Base-by-base conservation (phyloP, 2,113 vertebrate species). In the Polypterus bichir region DNA sequence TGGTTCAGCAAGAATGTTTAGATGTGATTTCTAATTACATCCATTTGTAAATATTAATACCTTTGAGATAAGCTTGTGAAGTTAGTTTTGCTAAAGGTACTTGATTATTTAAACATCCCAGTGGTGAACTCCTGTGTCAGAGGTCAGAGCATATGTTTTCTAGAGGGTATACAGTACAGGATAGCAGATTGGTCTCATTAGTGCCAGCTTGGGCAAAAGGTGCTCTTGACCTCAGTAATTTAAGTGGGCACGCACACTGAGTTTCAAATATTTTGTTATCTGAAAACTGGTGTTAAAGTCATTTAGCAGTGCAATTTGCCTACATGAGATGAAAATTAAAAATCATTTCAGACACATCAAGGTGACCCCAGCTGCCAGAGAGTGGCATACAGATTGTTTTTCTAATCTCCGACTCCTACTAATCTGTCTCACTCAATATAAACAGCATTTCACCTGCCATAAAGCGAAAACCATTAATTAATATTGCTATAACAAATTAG, bases 401-500 rank as follows among this genome's bases (percentile, higher is more conserved):
- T 79, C 79, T 86, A 79, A 86, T 85, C 82, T 82, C 76, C 63
- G 60, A 65, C 71, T 74, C 73, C 66, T 79, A 73, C 78, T 86
- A 84, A 90, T 85, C 79, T 81, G 65, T 85, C 77, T 87, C 64
- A n/a, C 65, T 74, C 80, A 73, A 75, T 77, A 82, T 85, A 85
- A 86, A 80, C 80, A 77, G 59, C 48, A n/a, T 70, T 74, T 74
- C 66, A 71, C 65, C 64, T 60, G 74, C 78, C 75, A 66, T 80
- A 78, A 82, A 81, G 80, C 75, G 78, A 72, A 78, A 83, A 75
- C 73, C 78, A 80, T 82, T 92, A 86, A 89, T 92, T 91, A 91
- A 88, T 89, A 84, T 77, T 85, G 77, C 81, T 80, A 73, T 83
- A 83, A 83, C 78, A 84, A 88, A 88, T 90, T 85, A 86, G 72